Evolutionary conservation across 2,888 invertebrate genomes (phyloP).

Genomic region (Lordiphosa andalusiaca): DNA sequence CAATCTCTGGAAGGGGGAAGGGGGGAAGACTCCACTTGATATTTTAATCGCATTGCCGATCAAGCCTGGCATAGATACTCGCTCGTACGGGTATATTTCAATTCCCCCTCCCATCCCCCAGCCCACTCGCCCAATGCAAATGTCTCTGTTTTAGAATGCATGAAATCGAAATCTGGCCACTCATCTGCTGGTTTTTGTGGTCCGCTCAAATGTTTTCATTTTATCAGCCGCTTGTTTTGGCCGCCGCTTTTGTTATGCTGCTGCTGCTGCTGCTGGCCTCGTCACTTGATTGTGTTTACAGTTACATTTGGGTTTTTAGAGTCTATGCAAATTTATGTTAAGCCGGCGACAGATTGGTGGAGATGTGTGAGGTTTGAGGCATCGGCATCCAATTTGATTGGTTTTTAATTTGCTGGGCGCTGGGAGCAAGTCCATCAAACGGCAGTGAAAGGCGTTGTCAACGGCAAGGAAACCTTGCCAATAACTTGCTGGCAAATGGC

Average conservation of each 20-base stretch:
- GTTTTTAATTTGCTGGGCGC: slow-evolving; percentile 47
- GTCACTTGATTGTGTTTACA: slow-evolving; percentile 62
- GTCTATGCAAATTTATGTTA: slow-evolving; percentile 68
- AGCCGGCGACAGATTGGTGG: slow-evolving; percentile 40
- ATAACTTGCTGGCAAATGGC: slow-evolving; percentile 59
- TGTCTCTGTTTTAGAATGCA: slow-evolving; percentile 35
- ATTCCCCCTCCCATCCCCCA: background rate
- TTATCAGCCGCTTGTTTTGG: slow-evolving; percentile 53
- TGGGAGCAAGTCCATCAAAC: slow-evolving; percentile 17
- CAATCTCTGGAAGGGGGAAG: too few relatives aligned
- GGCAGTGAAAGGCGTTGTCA: slow-evolving; percentile 65
- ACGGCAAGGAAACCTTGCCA: slow-evolving; percentile 58
- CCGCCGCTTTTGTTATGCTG: background rate
- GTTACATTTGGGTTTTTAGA: slow-evolving; percentile 56
- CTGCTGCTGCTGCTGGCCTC: background rate
- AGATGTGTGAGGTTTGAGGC: slow-evolving; percentile 13
- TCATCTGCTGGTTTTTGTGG: slow-evolving; percentile 22
- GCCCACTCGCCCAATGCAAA: slow-evolving; percentile 24
- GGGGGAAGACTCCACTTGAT: slow-evolving; percentile 52
- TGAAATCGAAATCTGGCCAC: slow-evolving; percentile 33
- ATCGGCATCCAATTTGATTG: slow-evolving; percentile 55
- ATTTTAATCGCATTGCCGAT: slow-evolving; percentile 69
- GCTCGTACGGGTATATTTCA: too few relatives aligned
- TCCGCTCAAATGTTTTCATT: slow-evolving; percentile 4
- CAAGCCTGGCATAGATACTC: slow-evolving; percentile 57